These are phyloP conservation scores for Irena cyanogastra DNA, from an alignment of 2,113 vertebrate species.

Conservation along the genomic window DNA sequence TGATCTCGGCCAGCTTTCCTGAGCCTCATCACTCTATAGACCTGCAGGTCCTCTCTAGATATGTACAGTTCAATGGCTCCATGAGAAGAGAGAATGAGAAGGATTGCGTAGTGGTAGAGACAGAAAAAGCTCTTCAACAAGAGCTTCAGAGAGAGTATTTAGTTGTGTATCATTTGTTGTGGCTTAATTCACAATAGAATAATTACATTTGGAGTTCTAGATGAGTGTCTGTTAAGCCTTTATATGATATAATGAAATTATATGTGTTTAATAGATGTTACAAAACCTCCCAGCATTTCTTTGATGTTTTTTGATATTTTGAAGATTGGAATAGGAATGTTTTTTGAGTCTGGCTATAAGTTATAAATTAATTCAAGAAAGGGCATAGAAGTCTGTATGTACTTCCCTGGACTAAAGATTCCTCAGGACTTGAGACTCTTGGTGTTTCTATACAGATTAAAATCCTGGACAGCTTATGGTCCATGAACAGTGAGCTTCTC, in stretches of 20 bases:
- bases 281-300: neutral
- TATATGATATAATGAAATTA: neutral
- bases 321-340: neutral
- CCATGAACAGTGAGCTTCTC: neutral
- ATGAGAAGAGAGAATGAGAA: neutral
- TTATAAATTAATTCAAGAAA: neutral
- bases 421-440: neutral
- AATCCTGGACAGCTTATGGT: neutral
- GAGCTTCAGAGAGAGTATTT: neutral
- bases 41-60: neutral
- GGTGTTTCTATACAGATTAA: neutral
- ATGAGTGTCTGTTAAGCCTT: neutral
- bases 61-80: neutral
- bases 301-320: neutral
- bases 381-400: neutral
- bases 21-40: neutral
- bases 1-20: neutral
- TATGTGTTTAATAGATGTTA: neutral
- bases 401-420: neutral
- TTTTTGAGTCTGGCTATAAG: neutral
- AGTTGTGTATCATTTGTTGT: neutral
- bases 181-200: neutral
- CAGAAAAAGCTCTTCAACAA: neutral
- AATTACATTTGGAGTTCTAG: neutral
- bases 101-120: neutral